Evolutionary conservation across 2,888 invertebrate species (phyloP), one percentile per base, ranked within the genome.

Genomic region (Lithosia quadra): DNA sequence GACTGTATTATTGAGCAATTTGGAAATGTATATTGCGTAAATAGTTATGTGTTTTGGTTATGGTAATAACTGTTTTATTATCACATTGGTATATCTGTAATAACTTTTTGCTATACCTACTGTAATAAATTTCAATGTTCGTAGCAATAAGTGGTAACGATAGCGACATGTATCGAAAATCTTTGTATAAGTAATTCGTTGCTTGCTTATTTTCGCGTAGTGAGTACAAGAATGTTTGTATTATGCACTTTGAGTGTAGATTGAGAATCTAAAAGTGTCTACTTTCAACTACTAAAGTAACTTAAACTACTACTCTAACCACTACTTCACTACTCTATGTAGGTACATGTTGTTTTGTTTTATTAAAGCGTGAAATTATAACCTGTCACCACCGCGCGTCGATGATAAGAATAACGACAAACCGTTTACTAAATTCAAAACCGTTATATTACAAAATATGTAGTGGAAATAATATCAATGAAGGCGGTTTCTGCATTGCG

Each of bases 391-490:
- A 18, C 2, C 49, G n/a, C n/a, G n/a, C n/a, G n/a, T n/a, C n/a
- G 1, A 7, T 43, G 43, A 1, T 18, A 49, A 49, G 9, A 18
- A 49, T 49, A 49, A 18, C 5, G 18, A 5, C 43, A 18, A n/a
- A 22, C 2, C 21, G 8, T 34, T 33, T 8, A 13, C 11, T 34
- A 21, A 13, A 59, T 21, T 34, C 34, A 21, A 34, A 36, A 21
- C 10, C 18, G 18, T 57, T 56, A 36, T 55, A 34, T 56, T 39
- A 55, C 15, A 9, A 0, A n/a, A n/a, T 36, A 28, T 56, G 5
- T 57, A 21, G 10, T 59, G 36, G 39, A n/a, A 62, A 77, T 69
- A 65, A 71, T 69, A 75, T 67, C 65, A 18, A 68, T 70, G 33
- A 49, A 49, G 11, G 64, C 55, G 60, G 65, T 56, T 65, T 69